A percentile compares a stretch with the other conserved stretches of the same genome.
Evolutionary conservation across 2,888 invertebrate genomes (phyloP).

Genomic region (Agrotis ipsilon): DNA sequence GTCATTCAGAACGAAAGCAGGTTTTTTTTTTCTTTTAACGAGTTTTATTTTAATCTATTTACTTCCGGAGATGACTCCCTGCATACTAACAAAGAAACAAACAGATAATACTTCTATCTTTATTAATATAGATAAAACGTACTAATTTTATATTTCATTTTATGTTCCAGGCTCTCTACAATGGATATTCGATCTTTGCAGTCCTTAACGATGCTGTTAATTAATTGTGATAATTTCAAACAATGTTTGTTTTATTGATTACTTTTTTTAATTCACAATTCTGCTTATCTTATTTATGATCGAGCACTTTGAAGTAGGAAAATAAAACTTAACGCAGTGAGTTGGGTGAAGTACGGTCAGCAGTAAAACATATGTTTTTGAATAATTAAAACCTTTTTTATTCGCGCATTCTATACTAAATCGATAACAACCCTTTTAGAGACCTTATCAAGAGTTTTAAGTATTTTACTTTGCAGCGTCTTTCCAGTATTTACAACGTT

Average conservation of each 20-base stretch:
- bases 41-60: neutral
- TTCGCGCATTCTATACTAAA: too few relatives aligned
- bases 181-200: conserved; percentile 85
- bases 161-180: conserved; percentile 82
- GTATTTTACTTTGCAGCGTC: too few relatives aligned
- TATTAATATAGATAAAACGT: too few relatives aligned
- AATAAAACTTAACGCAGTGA: conserved; percentile 23
- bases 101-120: too few relatives aligned
- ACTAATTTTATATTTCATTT: neutral
- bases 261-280: conserved; percentile 31
- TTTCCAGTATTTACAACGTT: too few relatives aligned
- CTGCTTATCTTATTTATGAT: neutral
- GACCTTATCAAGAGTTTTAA: too few relatives aligned
- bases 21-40: too few relatives aligned
- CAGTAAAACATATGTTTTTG: neutral
- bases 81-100: too few relatives aligned
- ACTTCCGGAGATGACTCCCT: too few relatives aligned
- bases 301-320: conserved; percentile 22
- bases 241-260: neutral
- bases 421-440: too few relatives aligned
- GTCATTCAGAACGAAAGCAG: too few relatives aligned
- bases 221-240: conserved; percentile 56
- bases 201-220: conserved; percentile 83
- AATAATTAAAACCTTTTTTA: too few relatives aligned
- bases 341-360: neutral